Base-by-base conservation (phyloP, 2,888 invertebrate species). In the Coleophora deauratella region DNA sequence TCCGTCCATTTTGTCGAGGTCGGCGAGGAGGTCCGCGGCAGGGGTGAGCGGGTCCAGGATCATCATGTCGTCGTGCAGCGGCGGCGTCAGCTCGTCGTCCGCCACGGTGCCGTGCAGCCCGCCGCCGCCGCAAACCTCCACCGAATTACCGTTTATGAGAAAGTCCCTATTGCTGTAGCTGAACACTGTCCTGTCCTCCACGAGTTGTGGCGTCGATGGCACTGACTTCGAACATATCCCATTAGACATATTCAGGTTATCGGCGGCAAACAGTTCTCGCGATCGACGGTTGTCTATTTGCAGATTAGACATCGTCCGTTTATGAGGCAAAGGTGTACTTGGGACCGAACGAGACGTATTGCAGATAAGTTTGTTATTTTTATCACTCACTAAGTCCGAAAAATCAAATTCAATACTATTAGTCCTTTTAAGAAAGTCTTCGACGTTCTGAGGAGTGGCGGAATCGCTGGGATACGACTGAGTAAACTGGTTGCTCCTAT, bases 151-250 rank as follows among this genome's bases (percentile, higher is more conserved):
- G 56, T 89, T 90, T 38, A 89, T 89, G 6, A 90, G 75, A 52
- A 87, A 90, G 62, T 90, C 89, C 51, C 86, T 62, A 50, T 86
- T 86, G 46, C 88, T 89, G 57, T 89, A 90, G 44, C 88, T 88
- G 55, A 90, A 89, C 34, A 88, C 86, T 52, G 72, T 78, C 38
- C 84, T 65, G 27, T 84, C 85, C 48, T 86, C 79, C 10, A 79
- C 74, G 44, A 89, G 69, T 54, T 90, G 86, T 11, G 94, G 94
- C 36, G 72, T 72, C 9, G 92, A 91, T 15, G 94, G 93, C 72
- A 93, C 93, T 0, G 94, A 94, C 62, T 92, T 90, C 10, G 92
- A 92, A 33, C 78, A 80, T 53, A 88, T 86, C 33, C 89, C 88
- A 52, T 88, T 85, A n/a, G 77, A 57, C 38, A 60, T 53, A 2